Base-by-base conservation (phyloP, 2,797 vertebrate genomes). In the Margarornis squamiger region DNA sequence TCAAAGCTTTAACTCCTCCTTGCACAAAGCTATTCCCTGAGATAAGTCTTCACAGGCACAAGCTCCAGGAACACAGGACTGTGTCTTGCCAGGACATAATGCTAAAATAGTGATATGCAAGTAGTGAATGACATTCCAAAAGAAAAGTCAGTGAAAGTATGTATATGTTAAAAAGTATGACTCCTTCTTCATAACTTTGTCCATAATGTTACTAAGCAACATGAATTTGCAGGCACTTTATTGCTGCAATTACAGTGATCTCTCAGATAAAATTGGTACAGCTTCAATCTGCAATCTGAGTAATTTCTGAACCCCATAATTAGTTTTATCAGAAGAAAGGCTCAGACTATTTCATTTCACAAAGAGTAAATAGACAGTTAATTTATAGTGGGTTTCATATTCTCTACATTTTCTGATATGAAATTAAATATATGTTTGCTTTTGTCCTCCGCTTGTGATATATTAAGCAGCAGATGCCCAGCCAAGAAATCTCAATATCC, bases 251-350 rank as follows among this genome's bases (percentile, higher is more conserved):
- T 90, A 71, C 49, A 92, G 70, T 46, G 36, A 88, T 88, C n/a
- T 85, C 49, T 54, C 43, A 21, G 73, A 84, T 77, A 81, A 94
- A 94, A 84, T 34, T 76, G 51, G 61, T 83, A 83, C 57, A 36
- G 90, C 73, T 79, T 93, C 87, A 88, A 36, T 61, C 57, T 88
- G 82, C 87, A 86, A 58, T 83, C 79, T 65, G 51, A 90, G 75
- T 76, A 34, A 92, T 88, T 95, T 95, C 82, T 88, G 71, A 87
- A 71, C 45, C 49, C 94, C 88, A n/a, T 86, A 90, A 93, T 93
- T 82, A 91, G 72, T 86, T 80, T 86, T 77, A 92, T 58, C 72
- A 61, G 72, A 90, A 91, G 54, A 67, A 88, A n/a, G 2, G 29
- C 52, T 92, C 75, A 59, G 49, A 79, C 57, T 83, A 39, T 65